A percentile compares a stretch with the other conserved stretches of the same genome.
phyloP scores from a whole-genome alignment of 2,888 invertebrate species.

The Neocrepidodera transversa region DNA sequence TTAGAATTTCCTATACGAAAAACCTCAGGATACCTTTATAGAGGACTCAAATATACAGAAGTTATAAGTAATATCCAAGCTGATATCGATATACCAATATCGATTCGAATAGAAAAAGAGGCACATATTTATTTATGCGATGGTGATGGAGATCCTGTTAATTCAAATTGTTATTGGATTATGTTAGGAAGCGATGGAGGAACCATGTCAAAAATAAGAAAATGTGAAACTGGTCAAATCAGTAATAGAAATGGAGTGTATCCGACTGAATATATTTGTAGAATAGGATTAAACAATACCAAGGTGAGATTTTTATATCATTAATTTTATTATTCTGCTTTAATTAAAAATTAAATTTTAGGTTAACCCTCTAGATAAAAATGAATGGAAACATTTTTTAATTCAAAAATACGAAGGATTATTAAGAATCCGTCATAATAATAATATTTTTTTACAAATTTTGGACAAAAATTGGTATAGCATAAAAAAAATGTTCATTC shows the following conservation, averaged over 20 bases:
- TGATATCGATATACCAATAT: constrained; percentile 35
- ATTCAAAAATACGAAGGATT: neutral
- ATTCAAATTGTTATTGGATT: constrained; percentile 52
- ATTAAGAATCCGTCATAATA: constrained; percentile 2
- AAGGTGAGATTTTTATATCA: neutral
- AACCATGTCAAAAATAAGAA: constrained; percentile 44
- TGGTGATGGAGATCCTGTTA: neutral
- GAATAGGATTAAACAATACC: neutral
- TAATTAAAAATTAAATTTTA: constrained; percentile 6
- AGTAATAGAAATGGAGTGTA: neutral
- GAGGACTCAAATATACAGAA: neutral
- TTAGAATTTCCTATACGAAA: neutral
- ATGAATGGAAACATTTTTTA: constrained; percentile 17
- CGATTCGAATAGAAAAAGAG: constrained; percentile 40
- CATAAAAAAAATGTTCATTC: constrained; percentile 19
- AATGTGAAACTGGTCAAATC: constrained; percentile 43
- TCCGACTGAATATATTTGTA: neutral
- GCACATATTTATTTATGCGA: constrained; percentile 51
- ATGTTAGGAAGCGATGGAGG: constrained; percentile 48
- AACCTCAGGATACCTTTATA: neutral
- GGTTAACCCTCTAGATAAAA: constrained; percentile 5
- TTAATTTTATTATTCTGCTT: too few relatives aligned
- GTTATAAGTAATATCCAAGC: neutral
- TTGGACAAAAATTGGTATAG: constrained; percentile 1
- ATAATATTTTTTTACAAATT: neutral